Conservation (phyloP, 2,797 vertebrate species). For the Parotocinclus haroldoi region DNA sequence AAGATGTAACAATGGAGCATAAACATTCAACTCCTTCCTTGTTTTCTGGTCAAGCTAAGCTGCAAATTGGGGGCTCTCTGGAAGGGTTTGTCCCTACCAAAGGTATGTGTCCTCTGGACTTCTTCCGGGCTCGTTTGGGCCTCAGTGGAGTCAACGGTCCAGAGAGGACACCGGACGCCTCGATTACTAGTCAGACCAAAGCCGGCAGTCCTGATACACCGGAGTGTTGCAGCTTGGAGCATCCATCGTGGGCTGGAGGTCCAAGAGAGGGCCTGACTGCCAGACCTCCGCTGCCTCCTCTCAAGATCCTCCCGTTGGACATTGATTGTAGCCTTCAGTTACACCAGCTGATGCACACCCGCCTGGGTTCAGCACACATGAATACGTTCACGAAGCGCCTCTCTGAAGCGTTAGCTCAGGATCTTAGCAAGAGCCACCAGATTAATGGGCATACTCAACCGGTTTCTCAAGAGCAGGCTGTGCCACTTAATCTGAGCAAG, state of each 20-base stretch:
- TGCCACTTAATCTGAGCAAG: slow-evolving; percentile 77
- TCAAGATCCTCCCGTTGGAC: slow-evolving; percentile 74
- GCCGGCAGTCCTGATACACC: slow-evolving; percentile 47
- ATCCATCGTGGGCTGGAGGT: slow-evolving; percentile 31
- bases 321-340: slow-evolving; percentile 78
- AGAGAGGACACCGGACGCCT: slow-evolving; percentile 53
- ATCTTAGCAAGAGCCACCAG: slow-evolving; percentile 59
- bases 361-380: slow-evolving; percentile 66
- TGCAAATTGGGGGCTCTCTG: slow-evolving; percentile 56
- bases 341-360: slow-evolving; percentile 71
- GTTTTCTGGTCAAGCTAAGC: slow-evolving; percentile 30
- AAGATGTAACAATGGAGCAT: slow-evolving; percentile 26
- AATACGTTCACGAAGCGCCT: slow-evolving; percentile 73
- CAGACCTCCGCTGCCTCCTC: slow-evolving; percentile 65
- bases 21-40: slow-evolving; percentile 31
- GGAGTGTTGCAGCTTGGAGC: slow-evolving; percentile 54
- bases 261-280: slow-evolving; percentile 46
- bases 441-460: slow-evolving; percentile 34
- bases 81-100: slow-evolving; percentile 70
- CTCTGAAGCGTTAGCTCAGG: slow-evolving; percentile 75
- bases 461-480: slow-evolving; percentile 63
- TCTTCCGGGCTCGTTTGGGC: slow-evolving; percentile 62
- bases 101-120: slow-evolving; percentile 69
- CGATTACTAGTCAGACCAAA: slow-evolving; percentile 58
- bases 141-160: slow-evolving; percentile 58